phyloP scores from a whole-genome alignment of 2,888 invertebrate species.

The Diarsia brunnea region DNA sequence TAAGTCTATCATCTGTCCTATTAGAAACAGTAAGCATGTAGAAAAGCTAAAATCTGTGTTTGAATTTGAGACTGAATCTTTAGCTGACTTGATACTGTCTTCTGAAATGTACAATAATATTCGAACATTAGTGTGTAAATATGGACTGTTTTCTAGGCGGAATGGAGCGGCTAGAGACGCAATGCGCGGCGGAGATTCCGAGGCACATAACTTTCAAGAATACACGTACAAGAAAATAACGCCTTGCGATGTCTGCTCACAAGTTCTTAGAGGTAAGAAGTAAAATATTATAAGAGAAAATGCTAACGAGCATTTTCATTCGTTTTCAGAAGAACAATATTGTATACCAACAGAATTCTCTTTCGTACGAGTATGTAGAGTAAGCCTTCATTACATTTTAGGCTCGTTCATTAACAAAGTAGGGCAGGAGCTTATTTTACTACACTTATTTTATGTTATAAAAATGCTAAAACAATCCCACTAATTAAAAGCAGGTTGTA shows the following conservation, averaged over 20 bases:
- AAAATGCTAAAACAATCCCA: conserved; percentile 36
- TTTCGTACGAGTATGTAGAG: background rate
- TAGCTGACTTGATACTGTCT: conserved; percentile 27
- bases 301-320: conserved; percentile 5
- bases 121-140: conserved; percentile 52
- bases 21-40: conserved; percentile 48
- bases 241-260: conserved; percentile 98
- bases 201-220: conserved; percentile 97
- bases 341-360: background rate
- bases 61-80: conserved; percentile 43
- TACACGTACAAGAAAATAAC: conserved; percentile 99
- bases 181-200: conserved; percentile 91
- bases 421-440: conserved; percentile 7
- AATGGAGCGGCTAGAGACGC: conserved; percentile 93
- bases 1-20: conserved; percentile 27
- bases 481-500: conserved; percentile 46
- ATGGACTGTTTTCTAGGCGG: conserved; percentile 90
- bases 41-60: conserved; percentile 52
- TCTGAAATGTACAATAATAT: conserved; percentile 33
- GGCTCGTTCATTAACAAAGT: conserved; percentile 19
- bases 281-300: background rate
- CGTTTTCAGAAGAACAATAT: background rate
- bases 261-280: conserved; percentile 95
- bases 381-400: conserved; percentile 12
- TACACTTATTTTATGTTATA: conserved; percentile 15